Base-by-base conservation (phyloP, 37 sponge, comb jelly and placozoan genomes). In the Spongia lamella region DNA sequence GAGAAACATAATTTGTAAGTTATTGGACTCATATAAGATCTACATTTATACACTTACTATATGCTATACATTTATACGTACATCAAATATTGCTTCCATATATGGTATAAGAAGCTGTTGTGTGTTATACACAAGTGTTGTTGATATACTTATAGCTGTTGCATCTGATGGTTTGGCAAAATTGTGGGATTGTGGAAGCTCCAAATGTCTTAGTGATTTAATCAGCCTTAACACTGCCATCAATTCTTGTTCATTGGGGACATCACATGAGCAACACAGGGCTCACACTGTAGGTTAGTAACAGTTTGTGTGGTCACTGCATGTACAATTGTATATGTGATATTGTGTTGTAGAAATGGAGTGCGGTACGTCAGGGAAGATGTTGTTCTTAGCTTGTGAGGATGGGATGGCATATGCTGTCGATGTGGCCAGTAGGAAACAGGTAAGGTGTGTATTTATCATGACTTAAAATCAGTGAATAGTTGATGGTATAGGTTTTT, bases 161-260 rank as follows among this genome's bases (percentile, higher is more conserved):
- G 81, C 88, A 13, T 38, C 33, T 64, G 91, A 90, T 70, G 91
- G 91, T 13, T 82, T 53, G 49, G 91, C 83, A 22, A 70, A 68
- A 22, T 73, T 90, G 49, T 90, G 91, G 91, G 91, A 90, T 58
- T 90, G 91, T 81, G 91, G 91, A 21, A 61, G 75, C 50, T 82
- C 57, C 17, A 43, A 58, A 21, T 82, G 79, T 34, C 49, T 88
- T 20, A 51, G 64, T 25, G 65, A 43, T 3, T 7, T 88, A 2
- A 49, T 38, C 36, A 30, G 16, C 21, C 49, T 53, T 17, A 22
- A 38, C 5, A 61, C 66, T 25, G 53, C 67, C 26, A 83, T 83
- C 61, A 76, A 83, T n/a, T 30, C 66, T 51, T 83, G 84, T 33
- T 29, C 67, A 16, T 36, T 83, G 19, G 64, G 31, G 27, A 19